Conservation (phyloP, 2,113 vertebrate genomes). For the Ammodytes dubius region DNA sequence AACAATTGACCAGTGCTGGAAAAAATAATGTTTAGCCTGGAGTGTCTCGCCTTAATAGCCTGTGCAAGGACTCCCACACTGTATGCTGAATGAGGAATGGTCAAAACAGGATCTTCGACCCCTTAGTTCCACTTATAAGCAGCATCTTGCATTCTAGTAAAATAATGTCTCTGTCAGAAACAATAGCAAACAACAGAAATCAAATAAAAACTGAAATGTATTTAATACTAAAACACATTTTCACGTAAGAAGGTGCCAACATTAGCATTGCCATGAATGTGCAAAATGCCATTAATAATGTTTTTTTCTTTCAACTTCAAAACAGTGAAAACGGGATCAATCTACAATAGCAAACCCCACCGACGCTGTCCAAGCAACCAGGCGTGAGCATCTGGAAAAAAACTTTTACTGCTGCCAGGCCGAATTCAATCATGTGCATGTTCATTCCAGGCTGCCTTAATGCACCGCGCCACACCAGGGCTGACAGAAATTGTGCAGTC, state of each 20-base stretch:
- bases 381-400: conserved; percentile 28
- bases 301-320: conserved; percentile 35
- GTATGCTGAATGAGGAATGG: too few species aligned
- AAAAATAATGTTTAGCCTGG: too few species aligned
- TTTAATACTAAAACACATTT: background rate
- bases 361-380: conserved; percentile 8
- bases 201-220: too few species aligned
- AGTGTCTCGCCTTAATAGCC: too few species aligned
- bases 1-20: too few species aligned
- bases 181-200: background rate
- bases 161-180: background rate
- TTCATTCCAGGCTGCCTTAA: conserved; percentile 52
- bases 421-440: conserved; percentile 58
- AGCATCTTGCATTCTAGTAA: background rate
- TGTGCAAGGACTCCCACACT: too few species aligned
- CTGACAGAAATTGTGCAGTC: conserved; percentile 70
- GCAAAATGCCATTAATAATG: too few species aligned
- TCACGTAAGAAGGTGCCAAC: background rate
- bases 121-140: background rate
- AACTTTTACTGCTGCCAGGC: conserved; percentile 59
- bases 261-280: background rate
- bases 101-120: too few species aligned
- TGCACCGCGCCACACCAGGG: conserved; percentile 26
- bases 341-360: conserved; percentile 20
- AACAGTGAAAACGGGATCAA: conserved; percentile 11